A percentile compares a stretch with the other conserved stretches of the same genome.
Evolutionary conservation across 2,888 invertebrate species (phyloP).

Genomic region (Mamestra brassicae): DNA sequence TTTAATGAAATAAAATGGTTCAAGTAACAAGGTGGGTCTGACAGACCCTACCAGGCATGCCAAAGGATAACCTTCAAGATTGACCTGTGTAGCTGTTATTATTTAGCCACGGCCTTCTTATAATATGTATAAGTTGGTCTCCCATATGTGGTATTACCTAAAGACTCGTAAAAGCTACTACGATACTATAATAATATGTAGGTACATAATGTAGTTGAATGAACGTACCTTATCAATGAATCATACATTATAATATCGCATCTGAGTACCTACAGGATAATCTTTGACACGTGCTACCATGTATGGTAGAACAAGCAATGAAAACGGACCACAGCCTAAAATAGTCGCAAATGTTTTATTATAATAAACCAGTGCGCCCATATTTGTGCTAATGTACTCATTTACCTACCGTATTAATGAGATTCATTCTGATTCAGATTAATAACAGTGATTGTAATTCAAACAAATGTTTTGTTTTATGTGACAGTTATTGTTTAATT

Average conservation of each 20-base stretch:
- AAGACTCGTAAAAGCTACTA: not conserved
- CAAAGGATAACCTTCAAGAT: too few relatives aligned
- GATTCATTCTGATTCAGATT: constrained; percentile 15
- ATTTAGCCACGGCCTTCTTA: too few relatives aligned
- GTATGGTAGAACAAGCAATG: constrained; percentile 15
- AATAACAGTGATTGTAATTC: constrained; percentile 13
- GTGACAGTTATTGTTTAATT: constrained; percentile 30
- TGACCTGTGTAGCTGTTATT: too few relatives aligned
- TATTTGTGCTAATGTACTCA: constrained; percentile 29
- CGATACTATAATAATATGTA: not conserved
- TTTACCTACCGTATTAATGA: constrained; percentile 9
- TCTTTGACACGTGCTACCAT: constrained; percentile 1
- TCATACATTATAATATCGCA: not conserved
- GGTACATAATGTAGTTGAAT: constrained; percentile 1
- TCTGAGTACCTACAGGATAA: constrained; percentile 19
- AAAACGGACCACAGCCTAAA: constrained; percentile 43
- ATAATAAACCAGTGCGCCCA: constrained; percentile 16
- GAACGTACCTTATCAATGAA: not conserved
- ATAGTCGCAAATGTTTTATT: constrained; percentile 35
- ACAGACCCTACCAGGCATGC: too few relatives aligned
- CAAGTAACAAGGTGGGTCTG: too few relatives aligned
- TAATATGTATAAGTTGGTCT: too few relatives aligned
- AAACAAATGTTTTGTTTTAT: constrained; percentile 9
- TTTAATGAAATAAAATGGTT: too few relatives aligned
- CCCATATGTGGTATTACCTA: not conserved